Evolutionary conservation across 2,113 vertebrate genomes (phyloP).

Genomic region (Cygnus buccinator): DNA sequence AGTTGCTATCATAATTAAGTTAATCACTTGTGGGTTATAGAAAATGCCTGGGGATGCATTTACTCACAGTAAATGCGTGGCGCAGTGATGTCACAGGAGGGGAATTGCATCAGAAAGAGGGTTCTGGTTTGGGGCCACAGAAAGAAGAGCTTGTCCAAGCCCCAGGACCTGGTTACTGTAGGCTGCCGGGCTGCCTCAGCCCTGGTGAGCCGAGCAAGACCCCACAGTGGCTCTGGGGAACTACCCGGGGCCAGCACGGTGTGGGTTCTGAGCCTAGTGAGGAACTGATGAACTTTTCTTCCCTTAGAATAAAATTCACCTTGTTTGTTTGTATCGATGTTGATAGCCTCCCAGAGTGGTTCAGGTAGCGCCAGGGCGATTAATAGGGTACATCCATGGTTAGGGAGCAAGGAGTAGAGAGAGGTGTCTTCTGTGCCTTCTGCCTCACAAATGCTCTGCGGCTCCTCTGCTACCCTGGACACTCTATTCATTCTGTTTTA

Average conservation of each 20-base stretch:
- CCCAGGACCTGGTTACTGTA: accelerated
- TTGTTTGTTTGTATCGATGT: neutral
- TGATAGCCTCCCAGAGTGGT: neutral
- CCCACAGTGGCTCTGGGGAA: neutral
- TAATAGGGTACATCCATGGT: neutral
- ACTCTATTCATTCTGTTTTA: neutral
- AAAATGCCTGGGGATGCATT: neutral
- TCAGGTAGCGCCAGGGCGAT: neutral
- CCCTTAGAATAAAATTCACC: neutral
- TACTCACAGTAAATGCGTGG: neutral
- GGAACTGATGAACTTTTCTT: neutral
- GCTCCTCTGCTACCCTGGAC: neutral
- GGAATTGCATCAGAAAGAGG: neutral
- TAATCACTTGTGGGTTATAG: neutral
- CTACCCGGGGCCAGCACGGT: accelerated
- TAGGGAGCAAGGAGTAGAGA: neutral
- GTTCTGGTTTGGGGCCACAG: neutral
- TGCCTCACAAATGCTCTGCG: neutral
- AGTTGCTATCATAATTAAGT: neutral
- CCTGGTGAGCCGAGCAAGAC: accelerated
- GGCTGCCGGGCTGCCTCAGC: neutral
- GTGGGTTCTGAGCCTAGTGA: accelerated
- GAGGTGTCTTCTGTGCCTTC: neutral
- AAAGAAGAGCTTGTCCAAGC: neutral
- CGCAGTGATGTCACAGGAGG: neutral